Evolutionary conservation across 2,797 vertebrate genomes (phyloP), one percentile per base, ranked within the genome.

Genomic region (Acrossocheilus wenchowensis): DNA sequence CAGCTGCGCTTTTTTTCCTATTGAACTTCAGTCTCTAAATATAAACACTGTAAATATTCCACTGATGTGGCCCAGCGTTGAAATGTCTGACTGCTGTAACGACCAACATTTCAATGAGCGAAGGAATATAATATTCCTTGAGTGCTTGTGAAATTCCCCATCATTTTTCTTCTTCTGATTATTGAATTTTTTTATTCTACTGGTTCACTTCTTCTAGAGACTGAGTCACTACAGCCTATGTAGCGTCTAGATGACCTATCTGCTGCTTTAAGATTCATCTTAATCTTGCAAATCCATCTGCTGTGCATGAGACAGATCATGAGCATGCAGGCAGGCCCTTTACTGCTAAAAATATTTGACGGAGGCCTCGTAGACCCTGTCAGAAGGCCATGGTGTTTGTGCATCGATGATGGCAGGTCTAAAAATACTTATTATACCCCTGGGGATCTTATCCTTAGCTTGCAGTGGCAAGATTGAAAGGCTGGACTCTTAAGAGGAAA

Each of bases 331-430:
- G 30, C 85, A 86, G 77, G 75, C 86, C 85, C 87, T 41, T 75
- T 62, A 84, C 36, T 69, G 79, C 88, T 89, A 91, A 91, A 91
- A 89, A 92, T 90, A 91, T 87, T 69, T n/a, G 83, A 62, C 10
- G 21, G 50, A 85, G 88, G 82, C 57, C 73, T 85, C 30, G 45
- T 71, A 82, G 75, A 74, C 81, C 87, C 72, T 81, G 87, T 89
- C 90, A 89, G 62, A 66, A 77, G 75, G 81, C 73, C 84, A 89
- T 68, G 77, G 77, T 86, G 71, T 85, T 89, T 89, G 87, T 87
- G 75, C 66, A n/a, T 86, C 30, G 68, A 90, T 36, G 78, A 48
- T 89, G 64, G 81, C 81, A 81, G 83, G 60, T 88, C 85, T 91
- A 90, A 89, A 89, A 89, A 92, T 91, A 91, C 78, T 78, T 12